Percentiles rank a stretch among this genome's conserved stretches.
Evolutionary conservation across 2,888 invertebrate genomes (phyloP).

Genomic region (Calliopum simillimum): DNA sequence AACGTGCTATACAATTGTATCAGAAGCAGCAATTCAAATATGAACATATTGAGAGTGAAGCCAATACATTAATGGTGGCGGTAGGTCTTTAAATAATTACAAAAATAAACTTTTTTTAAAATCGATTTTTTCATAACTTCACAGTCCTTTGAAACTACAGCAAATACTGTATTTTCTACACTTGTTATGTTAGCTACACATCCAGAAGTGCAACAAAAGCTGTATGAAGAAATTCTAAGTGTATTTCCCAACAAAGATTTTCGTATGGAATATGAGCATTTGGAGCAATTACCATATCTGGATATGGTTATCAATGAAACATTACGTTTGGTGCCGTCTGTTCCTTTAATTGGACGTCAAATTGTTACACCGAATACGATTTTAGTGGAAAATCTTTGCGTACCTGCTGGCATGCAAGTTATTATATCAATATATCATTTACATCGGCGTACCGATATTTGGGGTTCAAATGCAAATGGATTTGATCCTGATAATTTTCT

Average conservation of each 20-base stretch:
- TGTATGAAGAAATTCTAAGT: slow-evolving; percentile 43
- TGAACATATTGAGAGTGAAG: slow-evolving; percentile 46
- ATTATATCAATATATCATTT: slow-evolving; percentile 46
- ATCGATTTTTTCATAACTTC: no score
- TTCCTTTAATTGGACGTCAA: slow-evolving; percentile 48
- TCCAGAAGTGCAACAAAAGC: slow-evolving; percentile 44
- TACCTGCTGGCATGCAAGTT: slow-evolving; percentile 46
- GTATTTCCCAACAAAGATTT: slow-evolving; percentile 44
- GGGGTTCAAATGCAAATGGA: slow-evolving; percentile 48
- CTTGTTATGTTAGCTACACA: slow-evolving; percentile 48
- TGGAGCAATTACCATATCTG: slow-evolving; percentile 48
- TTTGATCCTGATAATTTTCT: slow-evolving; percentile 52
- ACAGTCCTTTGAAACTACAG: slow-evolving; percentile 49
- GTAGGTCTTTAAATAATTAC: no score
- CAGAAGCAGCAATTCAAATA: slow-evolving; percentile 42
- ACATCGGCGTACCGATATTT: slow-evolving; percentile 47
- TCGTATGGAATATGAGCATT: slow-evolving; percentile 41
- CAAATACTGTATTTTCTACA: slow-evolving; percentile 40
- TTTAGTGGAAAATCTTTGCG: slow-evolving; percentile 39
- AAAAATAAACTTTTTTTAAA: no score
- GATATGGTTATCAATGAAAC: slow-evolving; percentile 53
- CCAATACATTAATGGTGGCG: slow-evolving; percentile 47
- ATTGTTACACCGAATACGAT: slow-evolving; percentile 39
- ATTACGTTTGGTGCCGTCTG: slow-evolving; percentile 47
- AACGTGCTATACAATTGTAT: slow-evolving; percentile 47